phyloP scores from a whole-genome alignment of 2,113 vertebrate species.

The Rhabdomys dilectus region DNA sequence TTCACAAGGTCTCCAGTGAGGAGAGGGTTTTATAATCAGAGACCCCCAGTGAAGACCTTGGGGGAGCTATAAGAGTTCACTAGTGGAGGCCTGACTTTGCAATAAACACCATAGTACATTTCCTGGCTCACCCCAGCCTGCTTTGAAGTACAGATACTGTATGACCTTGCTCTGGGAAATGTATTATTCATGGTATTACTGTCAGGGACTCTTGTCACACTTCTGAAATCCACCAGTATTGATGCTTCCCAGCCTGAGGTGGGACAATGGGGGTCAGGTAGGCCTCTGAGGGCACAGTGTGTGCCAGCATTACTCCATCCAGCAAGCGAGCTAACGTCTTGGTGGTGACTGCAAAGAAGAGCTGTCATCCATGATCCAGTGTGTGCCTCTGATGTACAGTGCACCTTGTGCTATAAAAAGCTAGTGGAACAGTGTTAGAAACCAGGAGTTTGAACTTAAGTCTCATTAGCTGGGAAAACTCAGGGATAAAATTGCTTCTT shows the following conservation, averaged over 20 bases:
- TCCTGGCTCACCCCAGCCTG: background rate
- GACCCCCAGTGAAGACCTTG: background rate
- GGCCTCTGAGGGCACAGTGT: background rate
- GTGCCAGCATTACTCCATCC: rapidly evolving
- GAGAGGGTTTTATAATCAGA: background rate
- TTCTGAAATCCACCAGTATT: background rate
- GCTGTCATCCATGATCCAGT: rapidly evolving
- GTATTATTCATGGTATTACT: rapidly evolving
- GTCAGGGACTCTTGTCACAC: background rate
- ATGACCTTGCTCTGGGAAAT: background rate
- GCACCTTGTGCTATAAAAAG: background rate
- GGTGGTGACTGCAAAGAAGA: background rate
- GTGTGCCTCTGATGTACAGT: rapidly evolving
- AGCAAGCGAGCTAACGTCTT: background rate
- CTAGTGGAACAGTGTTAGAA: background rate
- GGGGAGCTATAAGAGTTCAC: background rate
- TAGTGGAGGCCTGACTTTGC: background rate
- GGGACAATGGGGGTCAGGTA: background rate
- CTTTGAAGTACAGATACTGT: background rate
- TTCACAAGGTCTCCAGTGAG: background rate
- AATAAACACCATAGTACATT: background rate
- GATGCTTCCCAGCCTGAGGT: background rate
- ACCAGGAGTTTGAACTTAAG: background rate
- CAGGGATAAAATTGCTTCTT: background rate
- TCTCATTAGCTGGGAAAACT: background rate